These are phyloP conservation scores for Puma concolor DNA, from an alignment of 2,113 vertebrate species.

Conservation along the genomic window DNA sequence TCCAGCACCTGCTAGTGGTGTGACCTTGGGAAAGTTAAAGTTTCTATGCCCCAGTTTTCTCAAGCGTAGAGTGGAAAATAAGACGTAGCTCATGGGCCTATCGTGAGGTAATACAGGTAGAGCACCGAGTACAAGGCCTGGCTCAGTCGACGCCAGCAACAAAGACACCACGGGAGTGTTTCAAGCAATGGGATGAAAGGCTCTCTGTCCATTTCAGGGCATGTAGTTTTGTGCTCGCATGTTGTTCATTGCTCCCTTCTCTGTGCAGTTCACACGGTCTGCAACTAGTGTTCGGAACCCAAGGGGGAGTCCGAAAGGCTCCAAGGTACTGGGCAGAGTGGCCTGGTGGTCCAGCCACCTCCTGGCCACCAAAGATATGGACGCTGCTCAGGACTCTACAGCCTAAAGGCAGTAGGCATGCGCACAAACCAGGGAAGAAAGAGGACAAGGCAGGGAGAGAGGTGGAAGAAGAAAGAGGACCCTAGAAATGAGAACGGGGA, in stretches of 20 bases:
- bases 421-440: background rate
- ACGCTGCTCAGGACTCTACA: background rate
- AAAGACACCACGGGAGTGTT: background rate
- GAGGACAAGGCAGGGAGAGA: background rate
- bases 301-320: background rate
- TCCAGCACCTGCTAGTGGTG: background rate
- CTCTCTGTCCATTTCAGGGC: background rate
- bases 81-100: background rate
- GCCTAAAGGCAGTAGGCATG: background rate
- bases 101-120: background rate
- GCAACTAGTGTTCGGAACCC: background rate
- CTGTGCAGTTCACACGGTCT: background rate
- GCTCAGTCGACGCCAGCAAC: background rate
- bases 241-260: conserved; percentile 36
- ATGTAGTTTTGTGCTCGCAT: background rate
- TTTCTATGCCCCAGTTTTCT: background rate
- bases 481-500: background rate
- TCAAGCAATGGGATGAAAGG: background rate
- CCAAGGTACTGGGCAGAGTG: background rate
- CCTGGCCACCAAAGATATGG: background rate
- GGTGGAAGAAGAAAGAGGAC: background rate
- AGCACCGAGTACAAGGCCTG: background rate
- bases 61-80: background rate
- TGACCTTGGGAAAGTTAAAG: background rate
- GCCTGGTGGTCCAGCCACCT: background rate